Evolutionary conservation across 1,140 invertebrate genomes (phyloP).

Genomic region (Eciton burchellii): DNA sequence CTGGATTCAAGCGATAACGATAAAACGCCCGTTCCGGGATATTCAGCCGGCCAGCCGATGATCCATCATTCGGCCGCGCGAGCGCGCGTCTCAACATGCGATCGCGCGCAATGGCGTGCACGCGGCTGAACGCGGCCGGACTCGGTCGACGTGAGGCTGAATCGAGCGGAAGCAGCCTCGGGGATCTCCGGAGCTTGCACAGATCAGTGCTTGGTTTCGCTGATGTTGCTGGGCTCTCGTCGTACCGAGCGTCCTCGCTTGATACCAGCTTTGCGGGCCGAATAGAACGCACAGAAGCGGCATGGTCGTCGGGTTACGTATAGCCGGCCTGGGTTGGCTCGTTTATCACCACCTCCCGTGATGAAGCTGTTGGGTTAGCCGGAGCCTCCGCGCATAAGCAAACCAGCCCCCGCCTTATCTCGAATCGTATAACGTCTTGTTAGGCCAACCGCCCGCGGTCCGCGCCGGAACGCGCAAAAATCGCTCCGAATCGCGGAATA

Average conservation of each 20-base stretch:
- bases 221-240: constrained; percentile 49
- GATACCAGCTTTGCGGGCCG: constrained; percentile 41
- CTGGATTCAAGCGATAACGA: constrained; percentile 58
- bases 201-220: constrained; percentile 38
- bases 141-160: constrained; percentile 53
- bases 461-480: not conserved
- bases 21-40: constrained; percentile 61
- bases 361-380: constrained; percentile 78
- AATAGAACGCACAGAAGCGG: constrained; percentile 68
- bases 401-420: constrained; percentile 70
- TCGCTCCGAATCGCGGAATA: not conserved
- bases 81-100: constrained; percentile 66
- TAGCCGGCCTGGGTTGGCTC: constrained; percentile 67
- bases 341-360: constrained; percentile 77
- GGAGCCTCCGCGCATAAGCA: constrained; percentile 66
- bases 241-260: constrained; percentile 44
- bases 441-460: constrained; percentile 35
- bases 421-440: constrained; percentile 73
- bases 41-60: constrained; percentile 43
- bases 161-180: constrained; percentile 40
- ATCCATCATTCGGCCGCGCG: constrained; percentile 71
- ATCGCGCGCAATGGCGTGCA: constrained; percentile 59
- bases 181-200: constrained; percentile 4
- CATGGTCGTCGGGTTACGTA: constrained; percentile 62
- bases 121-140: constrained; percentile 39